A percentile compares a stretch with the other conserved stretches of the same genome.
Conservation (phyloP, 2,888 invertebrate genomes). For the Myathropa florea region DNA sequence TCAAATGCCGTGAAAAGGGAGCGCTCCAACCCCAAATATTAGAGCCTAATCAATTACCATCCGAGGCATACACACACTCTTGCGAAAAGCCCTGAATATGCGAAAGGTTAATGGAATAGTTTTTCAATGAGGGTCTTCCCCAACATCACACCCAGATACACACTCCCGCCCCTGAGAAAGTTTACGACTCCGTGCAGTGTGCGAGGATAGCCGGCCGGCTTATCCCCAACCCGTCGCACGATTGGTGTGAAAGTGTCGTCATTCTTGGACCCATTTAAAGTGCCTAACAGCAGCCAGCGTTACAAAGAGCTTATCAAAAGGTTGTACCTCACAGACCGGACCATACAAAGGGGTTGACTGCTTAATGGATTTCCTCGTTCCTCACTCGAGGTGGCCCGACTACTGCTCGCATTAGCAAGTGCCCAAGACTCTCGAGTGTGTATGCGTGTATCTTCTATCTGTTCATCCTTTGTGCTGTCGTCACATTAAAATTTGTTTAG, state of each 20-base stretch:
- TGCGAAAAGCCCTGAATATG: slow-evolving; percentile 37
- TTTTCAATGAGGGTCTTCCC: slow-evolving; percentile 31
- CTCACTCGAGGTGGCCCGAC: background rate
- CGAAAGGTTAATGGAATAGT: slow-evolving; percentile 61
- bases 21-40: slow-evolving; percentile 36
- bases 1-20: background rate
- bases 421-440: background rate
- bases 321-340: slow-evolving; percentile 34
- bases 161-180: background rate
- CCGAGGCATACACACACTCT: background rate
- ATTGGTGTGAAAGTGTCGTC: slow-evolving; percentile 36
- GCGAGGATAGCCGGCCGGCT: background rate
- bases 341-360: slow-evolving; percentile 51
- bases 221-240: background rate
- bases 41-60: slow-evolving; percentile 61
- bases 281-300: slow-evolving; percentile 9
- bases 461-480: slow-evolving; percentile 12
- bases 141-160: too few species aligned
- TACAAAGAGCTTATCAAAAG: slow-evolving; percentile 60
- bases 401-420: background rate
- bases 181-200: background rate
- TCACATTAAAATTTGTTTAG: slow-evolving; percentile 43
- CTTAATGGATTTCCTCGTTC: slow-evolving; percentile 50
- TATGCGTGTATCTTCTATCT: background rate
- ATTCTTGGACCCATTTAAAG: slow-evolving; percentile 43